Base-by-base conservation (phyloP, 2,797 vertebrate species). In the Rhodeus uyekii region DNA sequence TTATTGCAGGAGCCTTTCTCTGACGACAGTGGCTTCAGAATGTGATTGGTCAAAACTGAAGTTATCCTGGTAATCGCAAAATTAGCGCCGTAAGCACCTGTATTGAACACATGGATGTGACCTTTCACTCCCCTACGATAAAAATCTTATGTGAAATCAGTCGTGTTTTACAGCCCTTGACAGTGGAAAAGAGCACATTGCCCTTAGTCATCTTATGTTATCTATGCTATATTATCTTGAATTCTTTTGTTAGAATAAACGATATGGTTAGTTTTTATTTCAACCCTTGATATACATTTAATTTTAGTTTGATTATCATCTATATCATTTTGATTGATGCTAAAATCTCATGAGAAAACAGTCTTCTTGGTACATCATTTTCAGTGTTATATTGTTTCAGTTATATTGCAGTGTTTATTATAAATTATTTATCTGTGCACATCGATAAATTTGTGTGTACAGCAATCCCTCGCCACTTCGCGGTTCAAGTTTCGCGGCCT, bases 151-250 rank as follows among this genome's bases (percentile, higher is more conserved):
- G 12, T 27, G 34, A 27, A 46, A 58, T 72, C 39, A 46, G 39
- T 8, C 22, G 2, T 10, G 18, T 48, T 81, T 81, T 73, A 81
- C n/a, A 72, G 29, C 55, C 27, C 29, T 44, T 80, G 65, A 32
- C 19, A 27, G 32, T 36, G 79, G 69, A 46, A 73, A 72, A 81
- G 6, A 42, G 38, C 10, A 61, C 55, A 29, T 76, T 76, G 78
- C 5, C 29, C 5, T 61, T 36, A 42, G 64, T 55, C 13, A 55
- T 71, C 22, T 12, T 8, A 36, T 34, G 7, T 3, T 19, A 27
- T 78, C 63, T 67, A 1, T n/a, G 34, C 14, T 36, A 14, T 18
- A 55, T 55, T 74, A 74, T 39, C 36, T 58, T 74, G 50, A 39
- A 9, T 74, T 9, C 7, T 50, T 34, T 36, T 36, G 13, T 27